Evolutionary conservation across 2,797 vertebrate genomes (phyloP), one percentile per base, ranked within the genome.

Genomic region (Melopsittacus undulatus): DNA sequence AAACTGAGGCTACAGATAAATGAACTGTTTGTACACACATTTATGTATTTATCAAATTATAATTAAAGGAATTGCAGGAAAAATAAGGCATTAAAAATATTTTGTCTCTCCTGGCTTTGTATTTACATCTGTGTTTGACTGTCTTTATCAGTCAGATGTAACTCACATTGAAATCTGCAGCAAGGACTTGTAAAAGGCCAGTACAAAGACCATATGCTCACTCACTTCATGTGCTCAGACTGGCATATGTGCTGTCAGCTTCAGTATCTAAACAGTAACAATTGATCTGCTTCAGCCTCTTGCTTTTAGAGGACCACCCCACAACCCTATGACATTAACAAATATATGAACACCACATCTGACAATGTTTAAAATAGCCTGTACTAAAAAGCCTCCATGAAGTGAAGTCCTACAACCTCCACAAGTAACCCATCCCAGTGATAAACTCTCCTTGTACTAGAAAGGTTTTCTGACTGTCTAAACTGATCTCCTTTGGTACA

Each of bases 171-270:
- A 64, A 82, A 59, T 36, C n/a, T 32, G 22, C 19, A 79, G 67
- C 12, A 48, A 61, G 45, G 23, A 29, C 15, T 18, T 75, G 67
- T 48, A 36, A 66, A 78, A 67, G 22, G 46, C 19, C 75, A 77
- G 23, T 10, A 52, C 22, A 87, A 66, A 83, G n/a, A 48, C 43
- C 7, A 4, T 12, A 10, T 1, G 7, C 12, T 63, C 11, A 2
- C 34, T 26, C 36, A 10, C 17, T 36, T 45, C 40, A 5, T 12
- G n/a, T 26, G 22, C 66, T 85, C 29, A 69, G 40, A 29, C 32
- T 27, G 43, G 29, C 4, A 20, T 10, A 48, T 1, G 0, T 1
- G 1, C 29, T 67, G 30, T 19, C 1, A 3, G 12, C 29, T 68
- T 63, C 36, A 24, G 29, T 36, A 36, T 32, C 51, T 52, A 69